A percentile compares a stretch with the other conserved stretches of the same genome.
These are phyloP conservation scores for Drosophila prosaltans DNA, from an alignment of 1,140 invertebrate genomes.

Conservation along the genomic window DNA sequence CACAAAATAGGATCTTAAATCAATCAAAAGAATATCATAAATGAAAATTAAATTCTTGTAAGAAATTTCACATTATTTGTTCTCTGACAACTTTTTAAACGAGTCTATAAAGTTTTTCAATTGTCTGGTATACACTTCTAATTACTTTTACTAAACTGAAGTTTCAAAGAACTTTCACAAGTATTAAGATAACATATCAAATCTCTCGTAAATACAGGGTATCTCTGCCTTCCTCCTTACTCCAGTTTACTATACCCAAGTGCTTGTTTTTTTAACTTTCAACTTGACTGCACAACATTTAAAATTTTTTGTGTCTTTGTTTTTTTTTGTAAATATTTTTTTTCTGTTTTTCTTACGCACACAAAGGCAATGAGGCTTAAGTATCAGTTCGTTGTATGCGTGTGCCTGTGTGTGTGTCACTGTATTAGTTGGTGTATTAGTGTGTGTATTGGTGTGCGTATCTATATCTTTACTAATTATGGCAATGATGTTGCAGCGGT, in stretches of 20 bases:
- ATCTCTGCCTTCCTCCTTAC: too few relatives aligned
- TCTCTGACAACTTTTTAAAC: too few relatives aligned
- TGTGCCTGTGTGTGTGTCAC: background rate
- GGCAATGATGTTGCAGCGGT: slow-evolving; percentile 45
- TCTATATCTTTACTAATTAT: slow-evolving; percentile 51
- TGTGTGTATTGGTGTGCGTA: slow-evolving; percentile 26
- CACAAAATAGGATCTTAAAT: too few relatives aligned
- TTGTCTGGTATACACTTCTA: too few relatives aligned
- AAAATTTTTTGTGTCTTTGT: slow-evolving; percentile 21
- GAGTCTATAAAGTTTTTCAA: too few relatives aligned
- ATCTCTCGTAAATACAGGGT: background rate
- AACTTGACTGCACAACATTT: slow-evolving; percentile 49
- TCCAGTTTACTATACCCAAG: background rate
- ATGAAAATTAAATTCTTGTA: too few relatives aligned
- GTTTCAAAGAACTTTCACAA: too few relatives aligned
- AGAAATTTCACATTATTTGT: too few relatives aligned
- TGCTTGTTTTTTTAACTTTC: slow-evolving; percentile 25
- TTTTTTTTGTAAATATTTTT: slow-evolving; percentile 14
- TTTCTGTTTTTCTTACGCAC: background rate
- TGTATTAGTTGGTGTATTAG: slow-evolving; percentile 1
- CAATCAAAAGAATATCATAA: too few relatives aligned
- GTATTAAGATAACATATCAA: background rate
- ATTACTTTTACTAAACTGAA: too few relatives aligned
- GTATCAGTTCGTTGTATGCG: slow-evolving; percentile 9
- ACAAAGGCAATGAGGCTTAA: slow-evolving; percentile 50